Conservation (phyloP, 2,888 invertebrate species). For the Nomada fucata region DNA sequence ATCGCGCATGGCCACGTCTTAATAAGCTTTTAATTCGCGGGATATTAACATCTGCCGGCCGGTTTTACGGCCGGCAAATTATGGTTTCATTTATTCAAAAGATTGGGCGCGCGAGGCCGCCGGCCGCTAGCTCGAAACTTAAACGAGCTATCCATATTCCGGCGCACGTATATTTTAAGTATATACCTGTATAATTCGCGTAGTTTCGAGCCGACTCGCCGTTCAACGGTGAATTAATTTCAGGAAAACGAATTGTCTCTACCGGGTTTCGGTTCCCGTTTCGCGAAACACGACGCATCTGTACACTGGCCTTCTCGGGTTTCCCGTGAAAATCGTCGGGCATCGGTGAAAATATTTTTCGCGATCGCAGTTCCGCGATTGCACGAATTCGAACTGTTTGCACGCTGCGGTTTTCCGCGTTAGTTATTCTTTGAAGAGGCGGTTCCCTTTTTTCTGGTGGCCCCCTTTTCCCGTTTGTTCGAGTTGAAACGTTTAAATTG, state of each 20-base stretch:
- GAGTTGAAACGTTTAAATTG: neutral
- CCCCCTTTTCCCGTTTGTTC: no score
- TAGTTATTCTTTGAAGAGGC: neutral
- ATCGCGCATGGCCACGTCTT: slow-evolving; percentile 8
- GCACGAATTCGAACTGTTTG: neutral
- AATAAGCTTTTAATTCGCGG: slow-evolving; percentile 41
- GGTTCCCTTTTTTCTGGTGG: no score
- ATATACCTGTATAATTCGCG: slow-evolving; percentile 35
- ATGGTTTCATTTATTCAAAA: slow-evolving; percentile 47
- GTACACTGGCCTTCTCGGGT: neutral
- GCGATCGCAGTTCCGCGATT: neutral
- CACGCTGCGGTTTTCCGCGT: neutral
- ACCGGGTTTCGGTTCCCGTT: no score
- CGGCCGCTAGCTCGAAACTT: slow-evolving; percentile 17
- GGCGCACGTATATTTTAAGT: slow-evolving; percentile 28
- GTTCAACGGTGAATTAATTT: slow-evolving; percentile 27
- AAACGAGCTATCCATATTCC: slow-evolving; percentile 38
- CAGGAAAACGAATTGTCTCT: slow-evolving; percentile 18
- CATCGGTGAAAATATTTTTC: neutral
- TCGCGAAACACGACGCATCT: no score
- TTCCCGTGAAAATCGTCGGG: slow-evolving; percentile 1
- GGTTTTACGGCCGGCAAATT: slow-evolving; percentile 29
- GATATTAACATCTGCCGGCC: slow-evolving; percentile 14
- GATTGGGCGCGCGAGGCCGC: slow-evolving; percentile 11
- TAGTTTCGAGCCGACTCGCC: slow-evolving; percentile 3